Conservation (phyloP, 2,797 vertebrate species). For the Oreortyx pictus region DNA sequence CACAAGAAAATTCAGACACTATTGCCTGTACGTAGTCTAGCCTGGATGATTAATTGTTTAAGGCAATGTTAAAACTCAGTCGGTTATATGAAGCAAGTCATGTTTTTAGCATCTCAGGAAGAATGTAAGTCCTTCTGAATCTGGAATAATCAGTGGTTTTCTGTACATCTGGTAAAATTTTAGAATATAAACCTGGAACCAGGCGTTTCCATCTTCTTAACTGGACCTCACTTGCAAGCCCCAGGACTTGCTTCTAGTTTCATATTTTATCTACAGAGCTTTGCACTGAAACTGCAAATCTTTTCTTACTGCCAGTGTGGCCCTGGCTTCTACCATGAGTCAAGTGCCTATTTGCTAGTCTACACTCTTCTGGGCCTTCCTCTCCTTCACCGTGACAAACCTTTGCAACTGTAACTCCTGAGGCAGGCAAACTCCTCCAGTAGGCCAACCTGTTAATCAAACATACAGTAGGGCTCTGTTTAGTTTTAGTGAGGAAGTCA, state of each 20-base stretch:
- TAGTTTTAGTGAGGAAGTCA: not conserved
- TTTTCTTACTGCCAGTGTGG: not conserved
- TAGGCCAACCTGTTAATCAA: not conserved
- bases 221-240: not conserved
- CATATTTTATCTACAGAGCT: not conserved
- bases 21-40: not conserved
- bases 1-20: not conserved
- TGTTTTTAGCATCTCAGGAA: not conserved
- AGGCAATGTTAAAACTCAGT: not conserved
- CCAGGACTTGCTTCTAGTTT: not conserved
- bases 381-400: not conserved
- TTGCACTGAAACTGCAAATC: not conserved
- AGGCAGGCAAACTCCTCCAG: not conserved
- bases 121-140: not conserved
- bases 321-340: not conserved
- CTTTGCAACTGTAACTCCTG: not conserved
- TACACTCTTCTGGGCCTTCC: not conserved
- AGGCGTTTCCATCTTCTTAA: rapidly evolving
- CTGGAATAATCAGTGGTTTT: not conserved
- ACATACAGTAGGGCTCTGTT: not conserved
- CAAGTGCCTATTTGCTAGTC: not conserved
- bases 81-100: not conserved
- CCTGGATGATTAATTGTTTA: not conserved
- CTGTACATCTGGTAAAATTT: not conserved
- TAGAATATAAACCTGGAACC: not conserved